These are phyloP conservation scores for Myiotriccus ornatus DNA, from an alignment of 2,797 vertebrate genomes.

Conservation along the genomic window DNA sequence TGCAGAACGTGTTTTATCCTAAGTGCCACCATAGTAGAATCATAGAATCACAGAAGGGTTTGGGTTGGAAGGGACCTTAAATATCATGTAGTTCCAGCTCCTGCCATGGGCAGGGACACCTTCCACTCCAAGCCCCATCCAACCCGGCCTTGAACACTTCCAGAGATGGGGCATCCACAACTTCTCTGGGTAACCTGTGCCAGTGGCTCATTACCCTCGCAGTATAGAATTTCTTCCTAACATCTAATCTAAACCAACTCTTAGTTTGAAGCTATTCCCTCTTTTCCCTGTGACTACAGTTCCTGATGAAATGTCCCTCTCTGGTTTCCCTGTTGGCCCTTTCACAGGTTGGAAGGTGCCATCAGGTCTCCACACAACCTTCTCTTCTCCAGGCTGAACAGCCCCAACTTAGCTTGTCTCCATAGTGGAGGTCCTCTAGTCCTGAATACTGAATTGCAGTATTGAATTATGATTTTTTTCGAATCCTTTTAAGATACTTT, in stretches of 20 bases:
- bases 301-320: neutral
- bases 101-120: neutral
- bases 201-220: neutral
- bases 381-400: neutral
- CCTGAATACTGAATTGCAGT: neutral
- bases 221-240: neutral
- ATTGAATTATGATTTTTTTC: neutral
- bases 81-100: neutral
- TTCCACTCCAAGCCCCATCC: neutral
- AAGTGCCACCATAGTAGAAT: neutral
- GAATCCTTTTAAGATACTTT: neutral
- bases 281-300: neutral
- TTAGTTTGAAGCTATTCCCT: neutral
- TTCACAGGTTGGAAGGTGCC: neutral
- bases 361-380: neutral
- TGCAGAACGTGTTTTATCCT: neutral
- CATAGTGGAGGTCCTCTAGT: neutral
- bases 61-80: neutral
- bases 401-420: neutral
- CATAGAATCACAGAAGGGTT: neutral
- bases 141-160: neutral
- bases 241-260: neutral
- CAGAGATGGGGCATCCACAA: neutral
- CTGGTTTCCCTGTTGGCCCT: neutral
- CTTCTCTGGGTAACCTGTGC: neutral